phyloP scores from a whole-genome alignment of 1,140 invertebrate species.

The Drosophila persimilis region DNA sequence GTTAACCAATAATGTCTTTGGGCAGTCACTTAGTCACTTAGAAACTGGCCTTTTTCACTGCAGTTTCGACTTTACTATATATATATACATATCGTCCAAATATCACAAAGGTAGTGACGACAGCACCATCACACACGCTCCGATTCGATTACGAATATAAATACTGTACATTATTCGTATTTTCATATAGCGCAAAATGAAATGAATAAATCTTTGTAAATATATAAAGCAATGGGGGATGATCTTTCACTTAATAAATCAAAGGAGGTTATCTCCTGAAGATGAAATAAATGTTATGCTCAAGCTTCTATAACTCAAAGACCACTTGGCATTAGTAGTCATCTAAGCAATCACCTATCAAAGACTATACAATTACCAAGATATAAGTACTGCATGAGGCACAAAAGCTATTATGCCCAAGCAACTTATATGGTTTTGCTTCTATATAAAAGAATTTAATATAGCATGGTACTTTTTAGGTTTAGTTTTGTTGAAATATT shows the following conservation, averaged over 20 bases:
- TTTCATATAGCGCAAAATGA: slow-evolving; percentile 14
- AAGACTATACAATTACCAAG: too few species aligned
- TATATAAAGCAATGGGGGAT: slow-evolving; percentile 11
- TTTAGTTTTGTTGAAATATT: too few species aligned
- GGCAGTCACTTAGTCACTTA: not conserved
- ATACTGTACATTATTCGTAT: slow-evolving; percentile 39
- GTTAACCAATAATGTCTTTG: slow-evolving; percentile 4
- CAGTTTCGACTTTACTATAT: slow-evolving; percentile 32
- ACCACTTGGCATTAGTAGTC: too few species aligned
- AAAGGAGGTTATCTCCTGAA: not conserved
- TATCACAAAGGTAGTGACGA: slow-evolving; percentile 13
- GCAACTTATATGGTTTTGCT: too few species aligned
- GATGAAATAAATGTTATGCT: not conserved
- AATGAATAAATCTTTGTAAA: slow-evolving; percentile 53
- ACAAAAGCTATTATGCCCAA: too few species aligned
- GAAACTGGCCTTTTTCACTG: slow-evolving; percentile 10
- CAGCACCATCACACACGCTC: slow-evolving; percentile 16
- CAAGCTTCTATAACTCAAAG: too few species aligned
- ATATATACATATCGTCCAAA: not conserved
- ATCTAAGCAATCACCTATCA: too few species aligned
- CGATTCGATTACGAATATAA: slow-evolving; percentile 18
- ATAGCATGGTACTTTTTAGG: too few species aligned
- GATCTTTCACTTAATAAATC: not conserved
- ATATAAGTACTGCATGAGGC: too few species aligned
- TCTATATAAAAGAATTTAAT: too few species aligned